These are phyloP conservation scores for Ardeotis arabs DNA, from an alignment of 2,113 vertebrate species.

Conservation along the genomic window DNA sequence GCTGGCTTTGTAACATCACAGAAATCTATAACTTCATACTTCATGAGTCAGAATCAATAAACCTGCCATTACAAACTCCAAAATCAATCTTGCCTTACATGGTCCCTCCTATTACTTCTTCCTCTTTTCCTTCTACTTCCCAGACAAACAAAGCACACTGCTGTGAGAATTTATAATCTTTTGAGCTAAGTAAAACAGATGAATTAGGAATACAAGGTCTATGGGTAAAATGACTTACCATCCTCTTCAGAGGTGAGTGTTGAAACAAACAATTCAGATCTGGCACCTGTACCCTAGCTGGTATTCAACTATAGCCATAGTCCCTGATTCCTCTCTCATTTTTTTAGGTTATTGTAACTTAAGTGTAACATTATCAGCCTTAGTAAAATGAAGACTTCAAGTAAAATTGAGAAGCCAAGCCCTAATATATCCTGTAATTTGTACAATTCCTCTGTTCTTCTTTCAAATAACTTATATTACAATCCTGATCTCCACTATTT, in stretches of 20 bases:
- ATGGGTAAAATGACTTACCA: not conserved
- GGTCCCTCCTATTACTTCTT: not conserved
- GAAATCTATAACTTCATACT: constrained; percentile 44
- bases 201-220: not conserved
- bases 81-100: constrained; percentile 20
- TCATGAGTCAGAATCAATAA: constrained; percentile 55
- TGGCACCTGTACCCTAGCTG: not conserved
- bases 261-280: not conserved
- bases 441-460: not conserved
- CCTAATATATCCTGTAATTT: not conserved
- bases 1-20: constrained; percentile 13
- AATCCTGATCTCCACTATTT: not conserved
- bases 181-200: not conserved
- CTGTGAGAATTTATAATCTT: not conserved
- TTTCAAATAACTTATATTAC: not conserved
- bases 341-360: not conserved
- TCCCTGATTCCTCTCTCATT: not conserved
- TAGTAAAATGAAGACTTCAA: not conserved
- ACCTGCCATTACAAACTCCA: constrained; percentile 14
- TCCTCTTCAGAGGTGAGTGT: not conserved
- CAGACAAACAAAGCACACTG: not conserved
- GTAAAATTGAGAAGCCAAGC: not conserved
- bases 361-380: not conserved
- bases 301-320: not conserved
- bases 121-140: not conserved